Base-by-base conservation (phyloP, 2,797 vertebrate genomes). In the Arremon aurantiirostris region DNA sequence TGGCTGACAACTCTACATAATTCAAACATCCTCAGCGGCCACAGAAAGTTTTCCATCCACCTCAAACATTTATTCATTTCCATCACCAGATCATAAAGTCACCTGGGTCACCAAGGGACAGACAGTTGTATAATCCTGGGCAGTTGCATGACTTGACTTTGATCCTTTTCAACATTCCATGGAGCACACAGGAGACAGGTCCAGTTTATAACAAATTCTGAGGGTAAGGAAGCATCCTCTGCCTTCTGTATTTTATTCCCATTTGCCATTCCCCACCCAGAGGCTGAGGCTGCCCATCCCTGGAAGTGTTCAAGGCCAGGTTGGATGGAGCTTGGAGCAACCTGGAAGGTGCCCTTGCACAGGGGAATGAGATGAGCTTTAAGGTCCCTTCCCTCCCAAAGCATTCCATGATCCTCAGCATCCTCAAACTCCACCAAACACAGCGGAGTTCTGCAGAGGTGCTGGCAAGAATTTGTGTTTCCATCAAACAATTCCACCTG, bases 401-500 rank as follows among this genome's bases (percentile, higher is more conserved):
- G 3, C 18, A 47, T 12, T 68, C 27, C 55, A 49, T 3, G 19
- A 75, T 24, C 28, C 49, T 52, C 53, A 44, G 18, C 41, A 24
- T 49, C 69, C 78, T 81, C 60, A 44, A 61, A 44, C 46, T 8
- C 26, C 68, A 55, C 19, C 50, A 12, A 60, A 32, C 15, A 72
- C 32, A 24, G 24, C 23, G 24, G 18, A 17, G 8, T 37, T 37
- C 66, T 32, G 34, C 41, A 34, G 46, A 88, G 63, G 21, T 79
- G 53, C 63, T 35, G 76, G 35, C 39, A 80, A 14, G 37, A 35
- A 64, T 21, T 3, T 61, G 47, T 9, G 4, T 49, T 46, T 28
- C 5, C 39, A 26, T 14, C 24, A n/a, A 47, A 24, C 30, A 30
- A 21, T 6, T 18, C 52, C 3, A 1, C 16, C 28, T 0, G 0